Evolutionary conservation across 2,797 vertebrate genomes (phyloP).

Genomic region (Taeniopygia guttata): DNA sequence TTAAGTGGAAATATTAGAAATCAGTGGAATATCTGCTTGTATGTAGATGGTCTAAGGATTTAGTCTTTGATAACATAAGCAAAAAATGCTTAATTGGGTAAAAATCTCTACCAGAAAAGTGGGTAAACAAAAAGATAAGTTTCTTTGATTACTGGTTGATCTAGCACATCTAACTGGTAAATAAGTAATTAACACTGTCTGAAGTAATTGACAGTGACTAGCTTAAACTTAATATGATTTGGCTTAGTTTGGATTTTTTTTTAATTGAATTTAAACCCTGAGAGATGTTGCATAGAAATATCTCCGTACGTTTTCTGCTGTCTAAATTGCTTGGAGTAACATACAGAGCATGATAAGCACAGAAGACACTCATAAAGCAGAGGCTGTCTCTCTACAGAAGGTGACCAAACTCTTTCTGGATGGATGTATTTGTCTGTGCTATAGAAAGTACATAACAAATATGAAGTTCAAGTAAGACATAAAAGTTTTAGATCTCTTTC

Average conservation of each 20-base stretch:
- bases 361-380: neutral
- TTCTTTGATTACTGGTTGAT: neutral
- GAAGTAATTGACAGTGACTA: neutral
- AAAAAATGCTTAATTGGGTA: neutral
- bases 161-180: neutral
- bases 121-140: neutral
- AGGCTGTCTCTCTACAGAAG: neutral
- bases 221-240: neutral
- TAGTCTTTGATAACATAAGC: neutral
- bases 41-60: neutral
- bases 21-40: neutral
- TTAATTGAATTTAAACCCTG: neutral
- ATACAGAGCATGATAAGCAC: neutral
- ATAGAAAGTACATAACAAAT: neutral
- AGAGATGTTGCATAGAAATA: neutral
- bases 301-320: neutral
- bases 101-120: neutral
- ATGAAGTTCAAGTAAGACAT: neutral
- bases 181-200: neutral
- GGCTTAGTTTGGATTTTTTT: rapidly evolving
- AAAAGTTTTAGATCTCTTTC: neutral
- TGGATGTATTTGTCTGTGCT: neutral
- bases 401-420: neutral
- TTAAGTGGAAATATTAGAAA: neutral
- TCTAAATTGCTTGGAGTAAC: neutral